Conservation (phyloP, 2,888 invertebrate genomes). For the Apoderus coryli region DNA sequence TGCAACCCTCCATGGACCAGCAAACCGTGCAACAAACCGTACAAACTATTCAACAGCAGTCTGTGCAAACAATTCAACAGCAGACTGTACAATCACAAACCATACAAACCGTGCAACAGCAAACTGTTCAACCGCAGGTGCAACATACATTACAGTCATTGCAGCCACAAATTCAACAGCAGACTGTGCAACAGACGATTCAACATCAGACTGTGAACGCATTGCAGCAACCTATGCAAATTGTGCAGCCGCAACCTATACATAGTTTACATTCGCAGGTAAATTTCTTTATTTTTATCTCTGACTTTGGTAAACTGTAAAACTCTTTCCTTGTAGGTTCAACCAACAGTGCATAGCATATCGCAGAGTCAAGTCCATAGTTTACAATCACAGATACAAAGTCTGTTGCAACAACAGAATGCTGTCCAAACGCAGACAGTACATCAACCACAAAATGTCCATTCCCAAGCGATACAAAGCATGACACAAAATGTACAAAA, state of each 20-base stretch:
- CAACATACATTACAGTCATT: slow-evolving; percentile 27
- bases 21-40: slow-evolving; percentile 32
- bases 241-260: slow-evolving; percentile 30
- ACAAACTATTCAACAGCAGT: slow-evolving; percentile 33
- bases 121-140: slow-evolving; percentile 30
- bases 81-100: slow-evolving; percentile 33
- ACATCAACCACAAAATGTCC: slow-evolving; percentile 20
- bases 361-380: slow-evolving; percentile 26
- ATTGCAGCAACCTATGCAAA: slow-evolving; percentile 29
- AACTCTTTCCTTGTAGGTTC: slow-evolving; percentile 13
- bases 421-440: slow-evolving; percentile 22
- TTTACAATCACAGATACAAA: slow-evolving; percentile 27
- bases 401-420: slow-evolving; percentile 21
- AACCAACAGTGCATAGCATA: slow-evolving; percentile 22
- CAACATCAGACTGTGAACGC: slow-evolving; percentile 27
- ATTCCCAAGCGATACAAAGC: slow-evolving; percentile 17
- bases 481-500: slow-evolving; percentile 17
- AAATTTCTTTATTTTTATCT: neutral
- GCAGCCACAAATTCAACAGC: slow-evolving; percentile 30
- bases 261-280: slow-evolving; percentile 27
- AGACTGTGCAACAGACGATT: slow-evolving; percentile 30
- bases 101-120: slow-evolving; percentile 32
- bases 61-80: slow-evolving; percentile 32
- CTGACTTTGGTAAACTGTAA: neutral
- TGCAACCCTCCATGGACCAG: slow-evolving; percentile 32